Evolutionary conservation across 2,888 invertebrate species (phyloP).

Genomic region (Caenorhabditis sinica): DNA sequence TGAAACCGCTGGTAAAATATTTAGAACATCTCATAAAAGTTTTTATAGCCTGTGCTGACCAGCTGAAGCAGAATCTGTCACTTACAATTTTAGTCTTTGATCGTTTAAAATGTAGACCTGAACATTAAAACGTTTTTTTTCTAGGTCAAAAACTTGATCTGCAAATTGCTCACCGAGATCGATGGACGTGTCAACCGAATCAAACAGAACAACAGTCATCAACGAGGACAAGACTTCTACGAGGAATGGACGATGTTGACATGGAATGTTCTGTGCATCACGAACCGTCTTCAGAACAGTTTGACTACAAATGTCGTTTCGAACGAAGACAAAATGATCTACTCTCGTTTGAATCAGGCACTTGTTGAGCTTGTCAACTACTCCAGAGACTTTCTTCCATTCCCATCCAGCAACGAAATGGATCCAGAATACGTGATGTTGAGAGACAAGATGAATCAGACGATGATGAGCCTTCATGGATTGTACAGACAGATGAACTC

Average conservation of each 20-base stretch:
- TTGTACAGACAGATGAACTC: slow-evolving; percentile 73
- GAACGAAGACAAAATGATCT: slow-evolving; percentile 77
- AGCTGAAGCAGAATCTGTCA: not conserved
- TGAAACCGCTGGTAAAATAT: not conserved
- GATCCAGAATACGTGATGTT: slow-evolving; percentile 71
- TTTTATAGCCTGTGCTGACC: not conserved
- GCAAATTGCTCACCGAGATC: slow-evolving; percentile 81
- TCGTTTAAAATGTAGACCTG: not conserved
- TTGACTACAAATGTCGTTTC: slow-evolving; percentile 69
- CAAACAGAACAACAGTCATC: slow-evolving; percentile 66
- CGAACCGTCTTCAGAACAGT: slow-evolving; percentile 78
- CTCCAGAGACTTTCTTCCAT: slow-evolving; percentile 73
- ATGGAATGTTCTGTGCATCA: slow-evolving; percentile 83
- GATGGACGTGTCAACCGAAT: slow-evolving; percentile 79
- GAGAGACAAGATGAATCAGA: slow-evolving; percentile 73
- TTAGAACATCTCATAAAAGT: not conserved
- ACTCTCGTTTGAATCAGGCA: slow-evolving; percentile 80
- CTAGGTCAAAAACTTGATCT: slow-evolving; percentile 81
- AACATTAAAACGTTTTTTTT: slow-evolving; percentile 20
- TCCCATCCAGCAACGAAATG: slow-evolving; percentile 60
- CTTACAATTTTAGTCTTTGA: not conserved
- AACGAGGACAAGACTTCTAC: slow-evolving; percentile 77
- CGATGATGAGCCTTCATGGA: slow-evolving; percentile 74
- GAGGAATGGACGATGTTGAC: slow-evolving; percentile 83
- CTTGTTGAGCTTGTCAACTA: slow-evolving; percentile 82